These are phyloP conservation scores for Colossoma macropomum DNA, from an alignment of 2,113 vertebrate genomes.

Conservation along the genomic window DNA sequence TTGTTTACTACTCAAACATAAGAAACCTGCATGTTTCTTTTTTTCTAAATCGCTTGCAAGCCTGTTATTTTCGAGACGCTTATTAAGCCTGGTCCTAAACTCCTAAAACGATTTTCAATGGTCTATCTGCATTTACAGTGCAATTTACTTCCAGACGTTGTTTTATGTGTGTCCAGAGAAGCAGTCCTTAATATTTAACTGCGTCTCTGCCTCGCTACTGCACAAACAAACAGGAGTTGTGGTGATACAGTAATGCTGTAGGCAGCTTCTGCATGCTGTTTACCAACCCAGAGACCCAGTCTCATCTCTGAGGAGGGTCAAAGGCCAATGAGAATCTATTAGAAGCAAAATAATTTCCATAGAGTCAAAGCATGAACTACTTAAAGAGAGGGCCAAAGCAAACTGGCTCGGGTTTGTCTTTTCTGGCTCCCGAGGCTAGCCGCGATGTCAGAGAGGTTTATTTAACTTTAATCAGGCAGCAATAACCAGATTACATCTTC, in stretches of 20 bases:
- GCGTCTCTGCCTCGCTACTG: background rate
- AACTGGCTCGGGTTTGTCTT: slow-evolving; percentile 1
- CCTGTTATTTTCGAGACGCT: background rate
- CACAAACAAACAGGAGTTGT: background rate
- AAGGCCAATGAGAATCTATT: slow-evolving; percentile 7
- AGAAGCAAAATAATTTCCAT: background rate
- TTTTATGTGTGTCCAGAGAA: background rate
- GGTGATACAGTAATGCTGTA: background rate
- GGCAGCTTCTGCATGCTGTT: background rate
- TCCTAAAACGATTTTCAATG: background rate
- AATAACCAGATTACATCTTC: slow-evolving; percentile 13
- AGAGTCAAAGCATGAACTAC: background rate
- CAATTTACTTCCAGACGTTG: background rate
- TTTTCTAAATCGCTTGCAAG: background rate
- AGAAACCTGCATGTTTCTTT: background rate
- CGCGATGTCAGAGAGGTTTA: slow-evolving; percentile 4
- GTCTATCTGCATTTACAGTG: background rate
- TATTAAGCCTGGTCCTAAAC: background rate
- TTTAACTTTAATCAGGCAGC: slow-evolving; percentile 40
- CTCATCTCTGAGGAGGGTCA: background rate
- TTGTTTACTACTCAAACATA: background rate
- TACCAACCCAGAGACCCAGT: background rate
- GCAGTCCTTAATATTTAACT: background rate
- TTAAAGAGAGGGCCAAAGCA: background rate
- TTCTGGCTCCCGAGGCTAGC: background rate